Base-by-base conservation (phyloP, 2,888 invertebrate species). In the Protophormia terraenovae region DNA sequence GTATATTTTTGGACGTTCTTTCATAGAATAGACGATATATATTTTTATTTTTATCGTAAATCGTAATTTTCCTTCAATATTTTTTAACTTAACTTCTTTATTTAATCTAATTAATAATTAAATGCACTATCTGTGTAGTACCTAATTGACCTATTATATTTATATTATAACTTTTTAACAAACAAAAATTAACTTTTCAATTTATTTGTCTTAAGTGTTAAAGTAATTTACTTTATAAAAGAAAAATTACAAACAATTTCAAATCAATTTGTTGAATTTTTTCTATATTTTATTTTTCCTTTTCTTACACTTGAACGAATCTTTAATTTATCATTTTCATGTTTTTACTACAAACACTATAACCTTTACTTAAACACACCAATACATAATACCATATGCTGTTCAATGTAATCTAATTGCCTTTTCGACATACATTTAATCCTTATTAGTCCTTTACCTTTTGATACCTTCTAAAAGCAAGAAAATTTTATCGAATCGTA, bases 391-490 rank as follows among this genome's bases (percentile, higher is more conserved):
- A 67, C 55, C 79, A 71, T 84, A 75, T 77, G 85, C 72, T 81
- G 62, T 60, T 82, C 71, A 82, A 69, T 82, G 45, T 83, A 87
- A 87, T 88, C 91, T 91, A 91, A 91, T 91, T 91, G 91, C 90
- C 91, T 91, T 90, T 89, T 90, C 90, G 91, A 91, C 91, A 91
- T 91, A 89, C 91, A 90, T 91, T 91, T 91, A 91, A 91, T 91
- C 90, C 90, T 90, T 91, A 91, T 90, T 91, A 91, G 86, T 88
- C 86, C 83, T 83, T 83, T 86, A 87, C 87, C 87, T 88, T 84
- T 71, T 85, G 47, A 64, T 75, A 78, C 78, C 81, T 76, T 78
- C 41, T 27, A 27, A 19, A n/a, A 55, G 10, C 35, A 84, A 19
- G 8, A 35, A 60, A 22, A 64, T 72, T 66, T 71, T 55, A 72